Evolutionary conservation across 1,140 invertebrate genomes (phyloP).

Genomic region (Drosophila pseudoananassae): DNA sequence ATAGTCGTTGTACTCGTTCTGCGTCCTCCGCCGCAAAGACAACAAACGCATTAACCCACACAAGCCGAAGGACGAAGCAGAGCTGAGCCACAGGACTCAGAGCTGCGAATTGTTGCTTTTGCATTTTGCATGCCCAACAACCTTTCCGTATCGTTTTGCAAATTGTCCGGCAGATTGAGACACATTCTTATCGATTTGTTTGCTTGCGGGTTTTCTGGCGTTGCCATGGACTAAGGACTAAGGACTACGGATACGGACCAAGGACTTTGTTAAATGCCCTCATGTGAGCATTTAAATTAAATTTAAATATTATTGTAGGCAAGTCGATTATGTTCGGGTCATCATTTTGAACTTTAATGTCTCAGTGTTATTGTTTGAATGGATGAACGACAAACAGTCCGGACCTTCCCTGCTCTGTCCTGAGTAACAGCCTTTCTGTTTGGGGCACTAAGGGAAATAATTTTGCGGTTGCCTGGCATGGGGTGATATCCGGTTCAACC

Average conservation of each 20-base stretch:
- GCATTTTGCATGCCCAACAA: constrained; percentile 58
- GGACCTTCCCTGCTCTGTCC: not conserved
- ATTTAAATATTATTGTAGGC: constrained; percentile 83
- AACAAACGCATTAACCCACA: constrained; percentile 63
- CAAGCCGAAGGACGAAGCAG: constrained; percentile 8
- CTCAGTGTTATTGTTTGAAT: constrained; percentile 71
- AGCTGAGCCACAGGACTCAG: constrained; percentile 4
- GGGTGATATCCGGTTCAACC: constrained; percentile 14
- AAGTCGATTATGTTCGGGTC: constrained; percentile 79
- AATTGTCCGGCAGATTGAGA: constrained; percentile 74
- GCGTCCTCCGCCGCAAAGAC: constrained; percentile 54
- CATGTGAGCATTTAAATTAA: constrained; percentile 84
- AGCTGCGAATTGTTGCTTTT: constrained; percentile 54
- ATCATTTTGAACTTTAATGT: constrained; percentile 78
- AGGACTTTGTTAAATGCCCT: constrained; percentile 55
- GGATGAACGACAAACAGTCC: constrained; percentile 1
- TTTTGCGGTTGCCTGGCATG: constrained; percentile 39
- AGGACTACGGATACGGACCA: constrained; percentile 1
- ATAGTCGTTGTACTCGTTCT: constrained; percentile 32
- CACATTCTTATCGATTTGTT: constrained; percentile 68
- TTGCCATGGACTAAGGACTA: not conserved
- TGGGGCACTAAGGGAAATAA: constrained; percentile 50
- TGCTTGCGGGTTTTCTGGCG: constrained; percentile 32
- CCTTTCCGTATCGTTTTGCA: constrained; percentile 66
- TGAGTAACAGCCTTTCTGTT: constrained; percentile 52